These are phyloP conservation scores for Acronicta aceris DNA, from an alignment of 2,888 invertebrate genomes.

Conservation along the genomic window DNA sequence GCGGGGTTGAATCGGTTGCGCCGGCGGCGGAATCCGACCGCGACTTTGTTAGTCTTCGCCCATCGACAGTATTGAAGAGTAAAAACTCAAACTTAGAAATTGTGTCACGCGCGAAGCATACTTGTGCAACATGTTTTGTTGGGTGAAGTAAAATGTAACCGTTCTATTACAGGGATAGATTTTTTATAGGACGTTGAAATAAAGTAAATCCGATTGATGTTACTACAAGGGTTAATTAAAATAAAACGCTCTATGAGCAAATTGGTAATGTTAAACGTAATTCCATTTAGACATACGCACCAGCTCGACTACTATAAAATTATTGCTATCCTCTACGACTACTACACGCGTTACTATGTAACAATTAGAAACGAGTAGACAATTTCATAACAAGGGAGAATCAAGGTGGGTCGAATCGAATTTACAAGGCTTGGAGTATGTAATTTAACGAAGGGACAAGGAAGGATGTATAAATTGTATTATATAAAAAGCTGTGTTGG, in stretches of 20 bases:
- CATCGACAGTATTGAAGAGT: slow-evolving; percentile 63
- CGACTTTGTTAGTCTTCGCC: slow-evolving; percentile 65
- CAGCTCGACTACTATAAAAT: slow-evolving; percentile 50
- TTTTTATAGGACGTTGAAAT: slow-evolving; percentile 65
- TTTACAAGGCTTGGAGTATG: slow-evolving; percentile 26
- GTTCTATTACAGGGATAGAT: slow-evolving; percentile 74
- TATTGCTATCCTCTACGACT: slow-evolving; percentile 52
- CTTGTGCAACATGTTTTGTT: slow-evolving; percentile 59
- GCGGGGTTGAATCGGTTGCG: slow-evolving; percentile 56
- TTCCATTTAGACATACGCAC: slow-evolving; percentile 48
- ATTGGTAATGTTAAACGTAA: slow-evolving; percentile 45
- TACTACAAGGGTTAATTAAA: slow-evolving; percentile 32
- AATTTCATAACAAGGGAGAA: slow-evolving; percentile 34
- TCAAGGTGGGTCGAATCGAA: slow-evolving; percentile 23
- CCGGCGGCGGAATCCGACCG: slow-evolving; percentile 67
- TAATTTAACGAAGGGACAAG: slow-evolving; percentile 29
- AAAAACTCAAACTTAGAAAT: slow-evolving; percentile 63
- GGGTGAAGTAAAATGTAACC: slow-evolving; percentile 66
- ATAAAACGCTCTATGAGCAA: slow-evolving; percentile 40
- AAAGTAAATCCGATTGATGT: slow-evolving; percentile 37
- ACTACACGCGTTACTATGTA: slow-evolving; percentile 48
- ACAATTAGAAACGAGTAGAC: slow-evolving; percentile 56
- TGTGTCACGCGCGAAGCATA: slow-evolving; percentile 69
- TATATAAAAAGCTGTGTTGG: slow-evolving; percentile 12
- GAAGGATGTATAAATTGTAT: slow-evolving; percentile 30